A percentile compares a stretch with the other conserved stretches of the same genome.
Evolutionary conservation across 2,888 invertebrate genomes (phyloP).

Genomic region (Lottia scabra): DNA sequence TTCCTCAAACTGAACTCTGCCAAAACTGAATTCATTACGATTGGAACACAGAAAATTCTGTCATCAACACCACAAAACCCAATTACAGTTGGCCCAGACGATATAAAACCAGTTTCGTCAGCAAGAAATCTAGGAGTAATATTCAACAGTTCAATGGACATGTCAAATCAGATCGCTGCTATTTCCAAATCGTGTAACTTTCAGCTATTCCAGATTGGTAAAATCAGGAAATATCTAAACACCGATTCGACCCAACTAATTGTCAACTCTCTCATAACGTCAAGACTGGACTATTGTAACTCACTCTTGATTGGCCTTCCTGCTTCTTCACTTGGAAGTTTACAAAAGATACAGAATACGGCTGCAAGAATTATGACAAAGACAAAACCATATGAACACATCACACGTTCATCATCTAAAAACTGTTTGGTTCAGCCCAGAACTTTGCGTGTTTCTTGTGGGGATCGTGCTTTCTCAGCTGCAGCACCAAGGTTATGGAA

Average conservation of each 20-base stretch:
- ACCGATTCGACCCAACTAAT: neutral
- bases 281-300: slow-evolving; percentile 7
- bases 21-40: neutral
- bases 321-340: neutral
- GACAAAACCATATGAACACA: neutral
- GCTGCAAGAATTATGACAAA: slow-evolving; percentile 8
- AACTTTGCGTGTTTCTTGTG: neutral
- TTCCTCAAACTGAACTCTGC: neutral
- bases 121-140: neutral
- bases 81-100: neutral
- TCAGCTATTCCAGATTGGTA: slow-evolving; percentile 6
- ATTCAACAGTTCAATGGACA: neutral
- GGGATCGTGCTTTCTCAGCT: neutral
- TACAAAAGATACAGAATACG: slow-evolving; percentile 9
- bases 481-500: slow-evolving; percentile 12
- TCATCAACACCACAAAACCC: neutral
- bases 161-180: neutral
- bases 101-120: neutral
- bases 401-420: slow-evolving; percentile 1
- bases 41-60: neutral
- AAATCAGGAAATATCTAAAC: neutral
- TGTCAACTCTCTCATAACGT: neutral
- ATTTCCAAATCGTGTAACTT: neutral
- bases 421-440: neutral
- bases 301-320: neutral